Evolutionary conservation across 2,797 vertebrate species (phyloP), one percentile per base, ranked within the genome.

Genomic region (Zonotrichia albicollis): DNA sequence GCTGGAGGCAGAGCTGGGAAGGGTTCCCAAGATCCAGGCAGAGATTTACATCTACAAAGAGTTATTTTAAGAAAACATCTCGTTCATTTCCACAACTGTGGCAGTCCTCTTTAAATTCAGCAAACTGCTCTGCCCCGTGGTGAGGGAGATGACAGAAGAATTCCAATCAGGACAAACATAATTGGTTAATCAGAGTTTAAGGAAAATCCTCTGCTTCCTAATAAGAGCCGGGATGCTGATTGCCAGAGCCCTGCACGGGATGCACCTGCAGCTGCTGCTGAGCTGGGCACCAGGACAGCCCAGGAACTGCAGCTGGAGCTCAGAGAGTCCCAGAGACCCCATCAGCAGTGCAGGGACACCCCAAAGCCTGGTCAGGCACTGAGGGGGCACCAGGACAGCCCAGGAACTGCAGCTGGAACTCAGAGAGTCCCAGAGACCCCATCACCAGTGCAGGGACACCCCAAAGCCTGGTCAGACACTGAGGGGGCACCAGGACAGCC

Each of bases 61-160:
- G 77, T 64, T 94, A 93, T 88, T 96, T 93, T 86, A 95, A 88
- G 89, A 82, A 94, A 93, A 95, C 79, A 81, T 80, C 95, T 81
- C 76, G 60, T 93, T 94, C 93, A 88, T 67, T 82, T 90, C 58
- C 87, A 90, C 89, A 84, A 62, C 89, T 53, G 38, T 73, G 45
- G 84, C 79, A 90, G 80, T 30, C 46, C 29, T 76, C 61, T 94
- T 89, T 58, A 79, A 77, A 87, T 89, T 77, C 95, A 80, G 36
- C 7, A 23, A 87, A 74, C 76, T 58, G 40, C 84, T 84, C 68
- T 91, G 80, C 89, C 81, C 90, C 13, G 32, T 67, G 51, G 36
- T 57, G 54, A 93, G 81, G 72, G 67, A 73, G 13, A 54, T 7
- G 50, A 45, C 58, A 73, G 74, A 83, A 45, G 36, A 68, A 87